phyloP scores from a whole-genome alignment of 1,140 invertebrate genomes.

The Bombus sibiricus region DNA sequence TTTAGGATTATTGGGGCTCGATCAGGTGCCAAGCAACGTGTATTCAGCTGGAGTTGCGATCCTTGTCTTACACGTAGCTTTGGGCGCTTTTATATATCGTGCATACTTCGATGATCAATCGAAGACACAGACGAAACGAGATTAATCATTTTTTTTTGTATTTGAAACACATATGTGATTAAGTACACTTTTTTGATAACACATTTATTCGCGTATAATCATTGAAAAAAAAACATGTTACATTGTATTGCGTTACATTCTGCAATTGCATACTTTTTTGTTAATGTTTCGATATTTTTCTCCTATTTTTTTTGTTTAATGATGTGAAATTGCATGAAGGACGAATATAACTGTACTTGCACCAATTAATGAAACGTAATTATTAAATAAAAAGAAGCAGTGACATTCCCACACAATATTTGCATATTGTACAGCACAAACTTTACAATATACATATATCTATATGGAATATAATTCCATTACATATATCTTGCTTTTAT shows the following conservation, averaged over 20 bases:
- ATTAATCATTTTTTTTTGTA: slow-evolving; percentile 65
- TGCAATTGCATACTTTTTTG: slow-evolving; percentile 22
- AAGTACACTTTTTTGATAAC: slow-evolving; percentile 57
- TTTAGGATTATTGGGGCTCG: slow-evolving; percentile 83
- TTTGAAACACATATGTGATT: slow-evolving; percentile 37
- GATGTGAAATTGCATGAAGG: slow-evolving; percentile 29
- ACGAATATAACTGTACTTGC: slow-evolving; percentile 11
- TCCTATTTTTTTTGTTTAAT: slow-evolving; percentile 25
- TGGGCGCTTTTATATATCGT: slow-evolving; percentile 90
- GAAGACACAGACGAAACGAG: slow-evolving; percentile 71
- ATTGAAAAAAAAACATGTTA: slow-evolving; percentile 33
- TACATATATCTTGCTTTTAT: slow-evolving; percentile 22
- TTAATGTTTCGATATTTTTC: slow-evolving; percentile 26
- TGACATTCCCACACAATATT: slow-evolving; percentile 44
- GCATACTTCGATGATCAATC: slow-evolving; percentile 86
- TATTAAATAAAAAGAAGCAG: slow-evolving; percentile 44
- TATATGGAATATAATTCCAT: slow-evolving; percentile 34
- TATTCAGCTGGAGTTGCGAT: slow-evolving; percentile 89
- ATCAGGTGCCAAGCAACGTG: slow-evolving; percentile 87
- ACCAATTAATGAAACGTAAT: slow-evolving; percentile 27
- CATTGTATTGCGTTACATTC: slow-evolving; percentile 39
- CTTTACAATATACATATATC: slow-evolving; percentile 44
- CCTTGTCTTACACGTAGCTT: slow-evolving; percentile 87
- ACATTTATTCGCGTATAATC: slow-evolving; percentile 38
- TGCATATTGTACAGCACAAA: slow-evolving; percentile 47